Conservation (phyloP, 2,888 invertebrate genomes). For the Synanthedon vespiformis region DNA sequence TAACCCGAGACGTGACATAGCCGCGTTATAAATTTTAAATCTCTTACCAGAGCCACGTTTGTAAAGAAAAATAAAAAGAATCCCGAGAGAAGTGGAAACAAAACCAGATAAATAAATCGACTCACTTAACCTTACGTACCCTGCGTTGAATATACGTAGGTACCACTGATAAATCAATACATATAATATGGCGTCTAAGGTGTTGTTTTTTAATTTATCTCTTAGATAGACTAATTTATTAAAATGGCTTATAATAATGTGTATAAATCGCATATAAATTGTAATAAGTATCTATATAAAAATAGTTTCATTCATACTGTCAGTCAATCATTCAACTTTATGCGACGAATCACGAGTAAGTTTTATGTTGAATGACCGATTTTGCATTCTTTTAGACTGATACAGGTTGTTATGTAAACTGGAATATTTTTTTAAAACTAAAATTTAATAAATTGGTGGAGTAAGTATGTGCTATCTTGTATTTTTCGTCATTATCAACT, state of each 20-base stretch:
- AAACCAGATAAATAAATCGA: slow-evolving; percentile 12
- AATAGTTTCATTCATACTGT: slow-evolving; percentile 1
- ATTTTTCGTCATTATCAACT: too few relatives aligned
- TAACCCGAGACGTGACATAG: slow-evolving; percentile 57
- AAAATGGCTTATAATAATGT: too few relatives aligned
- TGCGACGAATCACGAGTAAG: slow-evolving; percentile 10
- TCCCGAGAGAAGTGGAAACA: slow-evolving; percentile 14
- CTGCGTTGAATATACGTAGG: neutral
- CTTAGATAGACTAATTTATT: too few relatives aligned
- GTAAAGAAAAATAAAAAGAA: slow-evolving; percentile 30
- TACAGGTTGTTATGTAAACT: slow-evolving; percentile 22
- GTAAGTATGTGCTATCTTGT: too few relatives aligned
- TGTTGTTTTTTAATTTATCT: neutral
- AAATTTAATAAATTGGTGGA: too few relatives aligned
- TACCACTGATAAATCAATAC: slow-evolving; percentile 1
- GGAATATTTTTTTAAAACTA: neutral
- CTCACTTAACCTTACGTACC: neutral
- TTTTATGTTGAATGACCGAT: slow-evolving; percentile 33
- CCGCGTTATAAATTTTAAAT: slow-evolving; percentile 58
- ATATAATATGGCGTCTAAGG: slow-evolving; percentile 11
- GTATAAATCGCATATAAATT: neutral
- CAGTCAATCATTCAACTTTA: slow-evolving; percentile 8
- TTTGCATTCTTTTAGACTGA: slow-evolving; percentile 29
- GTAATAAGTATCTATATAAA: neutral
- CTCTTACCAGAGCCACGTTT: slow-evolving; percentile 33